Evolutionary conservation across 2,888 invertebrate genomes (phyloP), one percentile per base, ranked within the genome.

Genomic region (Drosophila vallismaia): DNA sequence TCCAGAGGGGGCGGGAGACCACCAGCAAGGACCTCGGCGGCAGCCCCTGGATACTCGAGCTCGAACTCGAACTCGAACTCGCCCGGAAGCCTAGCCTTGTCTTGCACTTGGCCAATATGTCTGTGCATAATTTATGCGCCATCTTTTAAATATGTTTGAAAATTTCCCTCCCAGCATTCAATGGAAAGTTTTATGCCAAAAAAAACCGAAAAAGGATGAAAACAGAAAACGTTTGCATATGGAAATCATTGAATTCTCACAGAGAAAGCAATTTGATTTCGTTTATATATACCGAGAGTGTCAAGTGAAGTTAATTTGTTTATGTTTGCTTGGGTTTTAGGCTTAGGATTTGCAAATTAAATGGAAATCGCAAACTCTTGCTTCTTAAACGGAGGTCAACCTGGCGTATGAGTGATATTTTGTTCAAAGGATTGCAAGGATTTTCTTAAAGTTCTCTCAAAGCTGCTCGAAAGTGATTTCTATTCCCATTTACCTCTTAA

Each of bases 51-150:
- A 51, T 38, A 56, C 52, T 51, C 36, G 38, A 56, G 26, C 48
- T 19, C 19, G 19, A 19, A 14, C 59, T 57, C 56, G 56, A 19
- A 9, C 36, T 38, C 51, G 56, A 63, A 14, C 63, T 29, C 64
- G 50, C 33, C 7, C 66, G n/a, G 45, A 46, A 38, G 28, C 45
- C 40, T 48, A 33, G 36, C 51, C 46, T 64, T 58, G 60, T 62
- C 63, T 67, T 67, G 73, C 64, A 78, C 64, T 66, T 66, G 67
- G 64, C 64, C 67, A 67, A 75, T 71, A 76, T 76, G 86, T 49
- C 70, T 49, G 63, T 72, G 60, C 64, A 75, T 79, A 86, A 86
- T 83, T 81, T 79, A 81, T 81, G 77, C 73, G 62, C 58, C 66
- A 63, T 60, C 76, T 70, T 71, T 66, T 79, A 76, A 75, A 86